Base-by-base conservation (phyloP, 1,140 invertebrate genomes). In the Diachasmimorpha longicaudata region DNA sequence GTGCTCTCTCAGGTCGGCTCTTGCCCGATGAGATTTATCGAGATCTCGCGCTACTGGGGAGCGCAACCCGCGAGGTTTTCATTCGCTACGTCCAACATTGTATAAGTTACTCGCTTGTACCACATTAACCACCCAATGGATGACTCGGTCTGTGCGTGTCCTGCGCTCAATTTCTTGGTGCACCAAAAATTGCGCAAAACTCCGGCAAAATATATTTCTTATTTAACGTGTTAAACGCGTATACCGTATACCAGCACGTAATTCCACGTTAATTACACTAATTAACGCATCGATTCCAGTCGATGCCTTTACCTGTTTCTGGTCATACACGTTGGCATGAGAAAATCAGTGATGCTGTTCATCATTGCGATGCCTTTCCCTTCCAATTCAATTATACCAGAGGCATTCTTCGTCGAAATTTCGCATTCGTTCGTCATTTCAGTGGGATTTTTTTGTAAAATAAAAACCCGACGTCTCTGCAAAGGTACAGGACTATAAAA, bases 251-350 rank as follows among this genome's bases (percentile, higher is more conserved):
- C 25, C 48, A 25, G 48, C 72, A 72, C 66, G 74, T 76, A 63
- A 73, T 74, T 74, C 71, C 77, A 48, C 75, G 71, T 81, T 81
- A 79, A 82, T 81, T 80, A 78, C 80, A 63, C 71, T 81, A 81
- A 82, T 81, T 82, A 79, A 80, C 80, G 58, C 78, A 75, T 78
- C 77, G 75, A 79, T 71, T 79, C 72, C 75, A 4, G 5, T 63
- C 58, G 58, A 63, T 25, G 21, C 11, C 58, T 63, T 31, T 63
- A 25, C 58, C 58, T 63, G 23, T 31, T 25, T 63, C 19, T 63
- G 58, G 19, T 19, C 58, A 63, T 63, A 25, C 14, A 63, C 13
- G 58, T 63, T 63, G 23, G 58, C 19, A n/a, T 63, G 58, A 25
- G 23, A 63, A 63, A 63, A 63, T 63, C 58, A 55, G 19, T 19